Evolutionary conservation across 2,113 vertebrate species (phyloP).

Genomic region (Cariama cristata): DNA sequence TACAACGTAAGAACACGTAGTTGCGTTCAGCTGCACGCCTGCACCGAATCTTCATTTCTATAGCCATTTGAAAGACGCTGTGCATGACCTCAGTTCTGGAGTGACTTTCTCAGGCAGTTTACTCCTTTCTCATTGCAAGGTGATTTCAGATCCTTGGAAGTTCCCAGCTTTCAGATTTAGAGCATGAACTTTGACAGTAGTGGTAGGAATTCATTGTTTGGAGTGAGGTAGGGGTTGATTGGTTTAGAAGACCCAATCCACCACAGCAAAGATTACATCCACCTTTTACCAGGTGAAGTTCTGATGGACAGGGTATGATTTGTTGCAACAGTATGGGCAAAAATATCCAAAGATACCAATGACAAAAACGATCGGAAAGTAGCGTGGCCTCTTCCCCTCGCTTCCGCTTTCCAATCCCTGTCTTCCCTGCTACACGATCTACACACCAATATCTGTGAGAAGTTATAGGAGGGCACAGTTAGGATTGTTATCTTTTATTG

Average conservation of each 20-base stretch:
- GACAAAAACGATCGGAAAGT: background rate
- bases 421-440: background rate
- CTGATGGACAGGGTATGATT: background rate
- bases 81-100: too few species aligned
- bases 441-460: background rate
- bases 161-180: background rate
- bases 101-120: background rate
- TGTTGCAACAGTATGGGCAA: background rate
- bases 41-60: background rate
- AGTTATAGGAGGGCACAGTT: background rate
- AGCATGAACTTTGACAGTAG: background rate
- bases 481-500: background rate
- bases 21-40: background rate
- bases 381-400: fast-evolving
- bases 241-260: background rate
- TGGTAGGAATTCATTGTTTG: background rate
- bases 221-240: background rate
- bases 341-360: background rate
- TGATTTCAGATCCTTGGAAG: background rate
- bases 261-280: background rate
- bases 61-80: background rate
- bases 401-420: background rate
- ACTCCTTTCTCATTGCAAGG: background rate
- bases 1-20: fast-evolving
- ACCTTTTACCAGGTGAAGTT: background rate